Conservation (phyloP, 1,140 invertebrate species). For the Rhopalosiphum maidis region DNA sequence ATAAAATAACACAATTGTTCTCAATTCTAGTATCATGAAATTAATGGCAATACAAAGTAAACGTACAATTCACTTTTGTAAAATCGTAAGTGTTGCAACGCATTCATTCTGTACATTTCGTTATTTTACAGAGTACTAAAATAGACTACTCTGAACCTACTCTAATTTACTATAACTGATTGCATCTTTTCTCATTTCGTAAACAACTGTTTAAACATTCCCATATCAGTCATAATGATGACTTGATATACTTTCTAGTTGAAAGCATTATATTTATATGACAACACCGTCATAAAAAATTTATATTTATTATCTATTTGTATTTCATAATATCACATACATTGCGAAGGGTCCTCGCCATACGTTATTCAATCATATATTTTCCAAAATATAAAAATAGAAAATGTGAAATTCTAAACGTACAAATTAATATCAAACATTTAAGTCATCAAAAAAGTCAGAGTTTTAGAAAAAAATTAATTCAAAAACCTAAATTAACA, state of each 20-base stretch:
- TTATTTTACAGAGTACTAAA: not conserved
- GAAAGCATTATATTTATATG: not conserved
- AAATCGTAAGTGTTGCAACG: not conserved
- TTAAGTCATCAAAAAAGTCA: too few relatives aligned
- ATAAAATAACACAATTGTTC: not conserved
- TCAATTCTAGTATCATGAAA: not conserved
- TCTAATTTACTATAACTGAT: not conserved
- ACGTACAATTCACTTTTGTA: not conserved
- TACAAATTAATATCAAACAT: not conserved
- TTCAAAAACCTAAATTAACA: too few relatives aligned
- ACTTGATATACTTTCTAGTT: not conserved
- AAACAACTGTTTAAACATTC: slow-evolving; percentile 30
- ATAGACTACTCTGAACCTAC: not conserved
- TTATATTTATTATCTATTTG: not conserved
- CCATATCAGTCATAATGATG: not conserved
- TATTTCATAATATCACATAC: not conserved
- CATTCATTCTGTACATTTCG: not conserved
- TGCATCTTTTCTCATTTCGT: not conserved
- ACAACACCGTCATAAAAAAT: not conserved
- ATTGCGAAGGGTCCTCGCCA: not conserved
- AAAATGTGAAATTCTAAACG: not conserved
- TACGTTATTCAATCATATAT: not conserved
- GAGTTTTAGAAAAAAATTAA: too few relatives aligned
- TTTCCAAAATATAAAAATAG: not conserved
- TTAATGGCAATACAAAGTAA: not conserved